These are phyloP conservation scores for Ophioninae sp. DNA, from an alignment of 2,888 invertebrate genomes.

Conservation along the genomic window DNA sequence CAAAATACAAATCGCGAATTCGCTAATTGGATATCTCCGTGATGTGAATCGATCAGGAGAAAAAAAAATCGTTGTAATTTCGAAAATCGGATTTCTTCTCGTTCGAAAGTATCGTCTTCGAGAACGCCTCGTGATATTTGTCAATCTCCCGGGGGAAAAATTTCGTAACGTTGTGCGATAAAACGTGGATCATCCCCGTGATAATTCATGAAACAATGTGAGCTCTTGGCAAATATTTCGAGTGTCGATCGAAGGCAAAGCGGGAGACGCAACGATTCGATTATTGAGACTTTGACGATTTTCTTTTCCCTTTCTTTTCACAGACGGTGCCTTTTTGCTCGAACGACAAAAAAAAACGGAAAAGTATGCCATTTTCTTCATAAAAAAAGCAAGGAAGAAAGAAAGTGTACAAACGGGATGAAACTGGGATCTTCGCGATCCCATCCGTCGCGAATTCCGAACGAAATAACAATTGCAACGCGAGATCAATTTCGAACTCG, in stretches of 20 bases:
- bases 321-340: neutral
- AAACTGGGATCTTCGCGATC: neutral
- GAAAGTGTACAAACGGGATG: neutral
- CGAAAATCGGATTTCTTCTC: neutral
- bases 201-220: neutral
- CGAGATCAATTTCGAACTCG: neutral
- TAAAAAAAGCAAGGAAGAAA: neutral
- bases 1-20: neutral
- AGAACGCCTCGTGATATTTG: neutral
- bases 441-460: neutral
- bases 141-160: neutral
- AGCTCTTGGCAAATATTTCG: neutral
- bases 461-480: neutral
- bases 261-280: constrained; percentile 18
- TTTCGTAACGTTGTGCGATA: neutral
- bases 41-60: neutral
- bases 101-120: neutral
- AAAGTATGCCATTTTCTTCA: neutral
- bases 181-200: neutral
- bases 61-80: neutral
- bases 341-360: neutral
- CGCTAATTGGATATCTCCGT: neutral
- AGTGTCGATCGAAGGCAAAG: neutral
- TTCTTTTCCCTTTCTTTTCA: neutral
- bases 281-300: constrained; percentile 1